Evolutionary conservation across 2,113 vertebrate species (phyloP).

Genomic region (Marmota flaviventris): DNA sequence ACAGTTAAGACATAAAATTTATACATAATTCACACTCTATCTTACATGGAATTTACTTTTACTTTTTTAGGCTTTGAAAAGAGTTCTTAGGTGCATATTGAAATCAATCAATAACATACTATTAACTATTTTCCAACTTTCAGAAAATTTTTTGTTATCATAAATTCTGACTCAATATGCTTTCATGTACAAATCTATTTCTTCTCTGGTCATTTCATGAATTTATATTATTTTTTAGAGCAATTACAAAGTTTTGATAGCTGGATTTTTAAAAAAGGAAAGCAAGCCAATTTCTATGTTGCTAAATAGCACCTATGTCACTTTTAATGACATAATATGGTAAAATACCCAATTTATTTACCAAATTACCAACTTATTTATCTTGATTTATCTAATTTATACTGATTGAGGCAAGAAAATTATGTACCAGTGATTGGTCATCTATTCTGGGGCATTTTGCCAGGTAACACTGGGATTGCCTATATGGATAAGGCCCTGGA

Average conservation of each 20-base stretch:
- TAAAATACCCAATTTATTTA: neutral
- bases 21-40: neutral
- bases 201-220: neutral
- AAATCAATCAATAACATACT: neutral
- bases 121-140: neutral
- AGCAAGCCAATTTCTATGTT: neutral
- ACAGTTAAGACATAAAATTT: neutral
- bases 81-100: neutral
- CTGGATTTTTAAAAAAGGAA: neutral
- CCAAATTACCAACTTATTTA: neutral
- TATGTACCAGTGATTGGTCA: fast-evolving
- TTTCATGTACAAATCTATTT: neutral
- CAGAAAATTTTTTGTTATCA: neutral
- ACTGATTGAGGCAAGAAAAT: neutral
- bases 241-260: neutral
- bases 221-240: neutral
- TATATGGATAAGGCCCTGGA: fast-evolving
- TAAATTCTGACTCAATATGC: neutral
- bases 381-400: neutral
- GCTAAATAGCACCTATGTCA: neutral
- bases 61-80: neutral
- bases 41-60: neutral
- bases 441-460: neutral
- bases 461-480: fast-evolving
- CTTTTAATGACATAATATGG: neutral